Conservation (phyloP, 2,113 vertebrate genomes). For the Fulmarus glacialis region DNA sequence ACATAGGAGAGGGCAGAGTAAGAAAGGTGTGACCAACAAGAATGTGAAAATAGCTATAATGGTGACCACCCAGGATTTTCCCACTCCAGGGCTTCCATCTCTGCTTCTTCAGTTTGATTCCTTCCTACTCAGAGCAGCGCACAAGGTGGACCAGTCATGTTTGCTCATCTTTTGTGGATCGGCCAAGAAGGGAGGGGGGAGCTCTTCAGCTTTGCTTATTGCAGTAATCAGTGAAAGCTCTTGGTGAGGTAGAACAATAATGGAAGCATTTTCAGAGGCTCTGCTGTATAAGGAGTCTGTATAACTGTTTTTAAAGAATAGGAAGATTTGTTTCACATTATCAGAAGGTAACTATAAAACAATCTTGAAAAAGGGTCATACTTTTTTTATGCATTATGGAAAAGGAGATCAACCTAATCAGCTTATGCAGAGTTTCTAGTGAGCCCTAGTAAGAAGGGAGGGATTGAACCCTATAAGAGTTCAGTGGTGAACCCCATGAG, state of each 20-base stretch:
- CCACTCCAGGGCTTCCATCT: not conserved
- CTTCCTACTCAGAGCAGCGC: not conserved
- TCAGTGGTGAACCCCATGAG: not conserved
- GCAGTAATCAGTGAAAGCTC: not conserved
- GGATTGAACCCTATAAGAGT: not conserved
- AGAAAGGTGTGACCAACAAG: not conserved
- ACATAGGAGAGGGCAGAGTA: not conserved
- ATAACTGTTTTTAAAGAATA: not conserved
- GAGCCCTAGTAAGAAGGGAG: not conserved
- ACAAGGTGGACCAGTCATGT: not conserved
- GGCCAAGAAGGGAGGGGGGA: not conserved
- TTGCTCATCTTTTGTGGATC: not conserved
- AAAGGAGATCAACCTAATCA: not conserved
- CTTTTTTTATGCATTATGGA: not conserved
- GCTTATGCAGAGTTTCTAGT: not conserved
- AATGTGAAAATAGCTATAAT: not conserved
- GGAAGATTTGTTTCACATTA: not conserved
- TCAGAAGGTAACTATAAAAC: not conserved
- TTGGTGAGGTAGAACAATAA: not conserved
- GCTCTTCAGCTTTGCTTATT: not conserved
- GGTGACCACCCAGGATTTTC: not conserved
- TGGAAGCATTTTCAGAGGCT: not conserved
- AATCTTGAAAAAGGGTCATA: not conserved
- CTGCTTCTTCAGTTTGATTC: constrained; percentile 53
- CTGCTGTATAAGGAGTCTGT: not conserved